These are phyloP conservation scores for Drosophila carrolli DNA, from an alignment of 1,140 invertebrate species.

Conservation along the genomic window DNA sequence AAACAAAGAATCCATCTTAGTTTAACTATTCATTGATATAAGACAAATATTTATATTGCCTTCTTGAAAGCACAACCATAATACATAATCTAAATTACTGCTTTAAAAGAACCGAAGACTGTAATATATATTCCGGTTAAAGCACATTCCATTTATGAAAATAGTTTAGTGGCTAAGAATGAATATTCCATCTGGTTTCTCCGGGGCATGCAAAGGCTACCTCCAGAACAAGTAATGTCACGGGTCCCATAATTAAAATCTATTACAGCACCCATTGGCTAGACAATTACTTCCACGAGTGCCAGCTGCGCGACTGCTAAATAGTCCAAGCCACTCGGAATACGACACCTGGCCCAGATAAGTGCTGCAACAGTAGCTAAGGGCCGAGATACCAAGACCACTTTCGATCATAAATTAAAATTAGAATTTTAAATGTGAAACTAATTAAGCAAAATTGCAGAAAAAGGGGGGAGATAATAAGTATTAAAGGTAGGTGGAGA, in stretches of 20 bases:
- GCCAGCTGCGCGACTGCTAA: conserved; percentile 56
- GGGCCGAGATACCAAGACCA: conserved; percentile 49
- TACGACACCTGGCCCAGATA: conserved; percentile 69
- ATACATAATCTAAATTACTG: no score
- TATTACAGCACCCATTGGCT: conserved; percentile 69
- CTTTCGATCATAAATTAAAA: conserved; percentile 80
- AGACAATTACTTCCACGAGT: conserved; percentile 43
- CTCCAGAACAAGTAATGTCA: conserved; percentile 54
- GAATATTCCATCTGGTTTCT: conserved; percentile 17
- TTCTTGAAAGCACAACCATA: no score
- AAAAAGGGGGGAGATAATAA: conserved; percentile 15
- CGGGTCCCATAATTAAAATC: conserved; percentile 71
- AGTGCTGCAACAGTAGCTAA: conserved; percentile 44
- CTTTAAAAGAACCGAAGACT: no score
- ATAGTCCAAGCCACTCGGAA: conserved; percentile 54
- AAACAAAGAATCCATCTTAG: no score
- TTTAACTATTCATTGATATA: not conserved
- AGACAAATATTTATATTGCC: no score
- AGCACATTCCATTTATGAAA: not conserved
- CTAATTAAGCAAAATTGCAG: conserved; percentile 60
- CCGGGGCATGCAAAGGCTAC: conserved; percentile 19
- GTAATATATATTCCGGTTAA: not conserved
- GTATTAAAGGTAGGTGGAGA: conserved; percentile 36
- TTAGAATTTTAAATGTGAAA: conserved; percentile 77
- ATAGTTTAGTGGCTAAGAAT: not conserved